A percentile compares a stretch with the other conserved stretches of the same genome.
Conservation (phyloP, 2,113 vertebrate genomes). For the Turdus rufiventris region DNA sequence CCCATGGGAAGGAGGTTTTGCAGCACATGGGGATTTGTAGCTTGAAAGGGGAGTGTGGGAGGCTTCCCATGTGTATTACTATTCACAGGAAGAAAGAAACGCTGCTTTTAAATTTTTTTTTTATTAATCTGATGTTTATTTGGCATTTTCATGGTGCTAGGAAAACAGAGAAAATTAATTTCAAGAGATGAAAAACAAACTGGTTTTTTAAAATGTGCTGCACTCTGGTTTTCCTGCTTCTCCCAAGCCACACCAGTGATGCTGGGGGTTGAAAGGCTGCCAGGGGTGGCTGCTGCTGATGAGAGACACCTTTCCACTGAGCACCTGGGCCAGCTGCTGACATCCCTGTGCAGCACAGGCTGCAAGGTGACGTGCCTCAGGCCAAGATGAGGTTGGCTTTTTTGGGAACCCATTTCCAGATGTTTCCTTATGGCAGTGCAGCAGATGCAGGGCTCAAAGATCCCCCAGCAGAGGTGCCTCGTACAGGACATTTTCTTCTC, state of each 20-base stretch:
- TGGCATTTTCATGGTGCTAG: background rate
- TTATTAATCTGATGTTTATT: conserved; percentile 17
- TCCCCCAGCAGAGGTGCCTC: background rate
- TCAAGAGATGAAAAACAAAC: background rate
- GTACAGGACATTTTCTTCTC: background rate
- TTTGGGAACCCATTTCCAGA: background rate
- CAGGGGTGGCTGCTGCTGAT: accelerated
- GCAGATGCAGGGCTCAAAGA: background rate
- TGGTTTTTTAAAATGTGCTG: background rate
- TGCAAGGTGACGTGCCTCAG: background rate
- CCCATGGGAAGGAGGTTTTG: background rate
- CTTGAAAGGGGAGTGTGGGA: background rate
- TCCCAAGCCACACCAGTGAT: background rate
- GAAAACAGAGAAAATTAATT: conserved; percentile 1
- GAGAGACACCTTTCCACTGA: background rate
- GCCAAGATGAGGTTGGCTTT: background rate
- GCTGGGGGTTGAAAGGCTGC: accelerated
- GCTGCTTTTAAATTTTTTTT: background rate
- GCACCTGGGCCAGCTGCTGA: background rate
- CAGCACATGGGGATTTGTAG: background rate
- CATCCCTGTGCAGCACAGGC: accelerated
- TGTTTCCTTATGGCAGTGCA: background rate
- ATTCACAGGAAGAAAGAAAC: background rate
- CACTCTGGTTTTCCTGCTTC: background rate
- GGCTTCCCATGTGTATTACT: background rate